Conservation (phyloP, 2,797 vertebrate species). For the Esox lucius region DNA sequence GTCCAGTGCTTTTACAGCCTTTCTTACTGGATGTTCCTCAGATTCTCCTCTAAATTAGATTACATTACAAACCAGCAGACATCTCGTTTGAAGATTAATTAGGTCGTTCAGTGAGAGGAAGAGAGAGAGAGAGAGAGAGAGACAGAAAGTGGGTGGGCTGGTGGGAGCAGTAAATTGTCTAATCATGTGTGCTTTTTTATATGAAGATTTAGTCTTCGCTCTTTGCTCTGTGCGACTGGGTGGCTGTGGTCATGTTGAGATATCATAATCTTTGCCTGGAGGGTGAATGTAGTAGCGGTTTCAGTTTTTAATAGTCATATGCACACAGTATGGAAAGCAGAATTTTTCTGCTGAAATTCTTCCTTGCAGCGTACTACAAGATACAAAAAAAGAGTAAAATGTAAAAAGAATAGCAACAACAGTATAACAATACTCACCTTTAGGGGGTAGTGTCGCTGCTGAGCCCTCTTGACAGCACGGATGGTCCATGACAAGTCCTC, state of each 20-base stretch:
- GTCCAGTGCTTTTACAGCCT: slow-evolving; percentile 38
- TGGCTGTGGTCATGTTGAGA: slow-evolving; percentile 44
- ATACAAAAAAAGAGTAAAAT: no score
- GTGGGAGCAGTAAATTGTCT: slow-evolving; percentile 53
- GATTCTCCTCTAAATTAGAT: slow-evolving; percentile 62
- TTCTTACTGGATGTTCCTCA: slow-evolving; percentile 34
- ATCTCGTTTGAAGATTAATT: slow-evolving; percentile 70
- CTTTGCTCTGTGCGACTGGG: slow-evolving; percentile 49
- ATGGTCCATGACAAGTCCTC: no score
- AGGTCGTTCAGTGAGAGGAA: slow-evolving; percentile 50
- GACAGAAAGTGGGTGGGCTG: slow-evolving; percentile 12
- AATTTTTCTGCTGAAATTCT: no score
- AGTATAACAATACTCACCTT: no score
- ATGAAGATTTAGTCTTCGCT: slow-evolving; percentile 47
- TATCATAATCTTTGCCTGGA: slow-evolving; percentile 5
- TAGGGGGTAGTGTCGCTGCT: no score
- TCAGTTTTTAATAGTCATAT: no score
- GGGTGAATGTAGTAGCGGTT: slow-evolving; percentile 21
- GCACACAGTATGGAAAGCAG: no score
- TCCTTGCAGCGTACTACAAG: no score
- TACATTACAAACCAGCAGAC: slow-evolving; percentile 52
- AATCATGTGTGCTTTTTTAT: slow-evolving; percentile 60
- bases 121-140: neutral
- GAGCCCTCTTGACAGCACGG: no score
- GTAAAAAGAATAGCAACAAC: no score